Evolutionary conservation across 2,113 vertebrate species (phyloP).

Genomic region (Gallinago media): DNA sequence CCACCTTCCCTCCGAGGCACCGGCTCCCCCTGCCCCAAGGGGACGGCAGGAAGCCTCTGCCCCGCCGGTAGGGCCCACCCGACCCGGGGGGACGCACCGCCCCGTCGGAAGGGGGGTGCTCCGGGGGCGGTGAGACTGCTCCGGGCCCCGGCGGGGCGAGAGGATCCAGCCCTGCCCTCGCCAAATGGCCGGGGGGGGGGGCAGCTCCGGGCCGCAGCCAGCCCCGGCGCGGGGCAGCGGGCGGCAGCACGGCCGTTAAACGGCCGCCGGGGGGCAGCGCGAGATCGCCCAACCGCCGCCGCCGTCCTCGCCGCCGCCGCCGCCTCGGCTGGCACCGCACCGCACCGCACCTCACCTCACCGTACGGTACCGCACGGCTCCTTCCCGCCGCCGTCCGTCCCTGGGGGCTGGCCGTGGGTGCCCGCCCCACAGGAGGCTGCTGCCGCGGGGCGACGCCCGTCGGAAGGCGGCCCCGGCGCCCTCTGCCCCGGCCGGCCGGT

Average conservation of each 20-base stretch:
- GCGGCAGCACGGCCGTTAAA: slow-evolving; percentile 22
- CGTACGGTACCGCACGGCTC: neutral
- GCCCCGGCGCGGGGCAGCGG: neutral
- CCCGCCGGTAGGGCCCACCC: neutral
- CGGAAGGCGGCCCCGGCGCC: neutral
- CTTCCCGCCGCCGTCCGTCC: accelerated
- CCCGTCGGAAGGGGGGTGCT: too few species aligned
- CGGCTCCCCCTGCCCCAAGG: neutral
- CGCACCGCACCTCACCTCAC: too few species aligned
- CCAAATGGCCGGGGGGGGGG: neutral
- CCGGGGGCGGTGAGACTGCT: neutral
- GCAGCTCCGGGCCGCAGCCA: too few species aligned
- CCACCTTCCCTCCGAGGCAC: neutral
- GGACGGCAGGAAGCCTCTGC: neutral
- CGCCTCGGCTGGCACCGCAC: neutral
- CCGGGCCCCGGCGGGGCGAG: too few species aligned
- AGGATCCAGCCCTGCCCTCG: accelerated
- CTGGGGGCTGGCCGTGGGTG: neutral
- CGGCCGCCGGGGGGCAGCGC: slow-evolving; percentile 58
- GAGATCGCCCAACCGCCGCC: slow-evolving; percentile 43
- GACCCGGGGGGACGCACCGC: neutral
- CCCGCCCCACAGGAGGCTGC: too few species aligned
- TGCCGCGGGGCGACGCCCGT: neutral
- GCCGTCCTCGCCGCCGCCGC: too few species aligned
- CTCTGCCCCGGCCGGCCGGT: neutral